These are phyloP conservation scores for Aphelocoma coerulescens DNA, from an alignment of 2,113 vertebrate genomes.

Conservation along the genomic window DNA sequence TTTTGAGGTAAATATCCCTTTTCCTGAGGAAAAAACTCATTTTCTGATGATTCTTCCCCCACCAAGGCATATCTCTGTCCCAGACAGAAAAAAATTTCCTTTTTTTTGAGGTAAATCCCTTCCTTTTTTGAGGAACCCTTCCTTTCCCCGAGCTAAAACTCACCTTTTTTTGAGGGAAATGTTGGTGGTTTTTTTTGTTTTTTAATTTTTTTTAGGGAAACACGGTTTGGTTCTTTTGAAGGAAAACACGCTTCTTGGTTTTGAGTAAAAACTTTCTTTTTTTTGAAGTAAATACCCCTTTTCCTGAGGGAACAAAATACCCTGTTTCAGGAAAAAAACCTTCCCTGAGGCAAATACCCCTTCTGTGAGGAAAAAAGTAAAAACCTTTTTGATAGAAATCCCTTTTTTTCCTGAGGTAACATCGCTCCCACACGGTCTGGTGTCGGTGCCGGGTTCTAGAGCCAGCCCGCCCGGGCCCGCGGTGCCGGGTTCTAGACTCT, in stretches of 20 bases:
- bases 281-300: background rate
- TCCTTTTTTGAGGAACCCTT: background rate
- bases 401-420: background rate
- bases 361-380: background rate
- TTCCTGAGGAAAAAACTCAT: background rate
- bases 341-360: background rate
- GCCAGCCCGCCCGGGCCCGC: no score
- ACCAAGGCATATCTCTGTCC: background rate
- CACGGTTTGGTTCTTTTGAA: fast-evolving
- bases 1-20: background rate
- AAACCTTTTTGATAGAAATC: background rate
- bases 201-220: background rate
- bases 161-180: background rate
- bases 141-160: background rate
- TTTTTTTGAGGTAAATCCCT: background rate
- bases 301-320: background rate
- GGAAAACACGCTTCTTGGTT: background rate
- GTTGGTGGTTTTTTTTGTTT: no score
- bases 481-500: background rate
- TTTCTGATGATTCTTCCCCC: background rate
- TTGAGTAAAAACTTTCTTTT: background rate
- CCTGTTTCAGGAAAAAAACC: no score
- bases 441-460: background rate
- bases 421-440: background rate
- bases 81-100: fast-evolving